These are phyloP conservation scores for Xiphydria camelus DNA, from an alignment of 2,888 invertebrate species.

Conservation along the genomic window DNA sequence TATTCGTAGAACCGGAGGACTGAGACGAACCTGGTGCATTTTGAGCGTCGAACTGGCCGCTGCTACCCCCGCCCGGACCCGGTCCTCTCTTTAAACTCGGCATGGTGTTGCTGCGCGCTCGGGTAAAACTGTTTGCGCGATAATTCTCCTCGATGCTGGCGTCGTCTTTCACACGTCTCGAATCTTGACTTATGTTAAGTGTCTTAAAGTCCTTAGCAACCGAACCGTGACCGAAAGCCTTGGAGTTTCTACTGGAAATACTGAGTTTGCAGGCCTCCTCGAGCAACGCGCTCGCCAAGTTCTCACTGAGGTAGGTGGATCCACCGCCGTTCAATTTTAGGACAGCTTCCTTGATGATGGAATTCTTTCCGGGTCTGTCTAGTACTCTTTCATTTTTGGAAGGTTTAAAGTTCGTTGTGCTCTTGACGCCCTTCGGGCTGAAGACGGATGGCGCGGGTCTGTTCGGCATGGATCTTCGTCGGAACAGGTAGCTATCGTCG, in stretches of 20 bases:
- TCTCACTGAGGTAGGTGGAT: slow-evolving; percentile 37
- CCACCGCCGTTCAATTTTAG: slow-evolving; percentile 42
- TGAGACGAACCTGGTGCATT: slow-evolving; percentile 24
- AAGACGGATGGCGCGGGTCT: slow-evolving; percentile 30
- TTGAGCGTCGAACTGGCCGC: slow-evolving; percentile 13
- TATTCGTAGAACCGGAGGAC: slow-evolving; percentile 47
- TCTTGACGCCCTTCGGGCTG: slow-evolving; percentile 43
- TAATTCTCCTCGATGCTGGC: slow-evolving; percentile 40
- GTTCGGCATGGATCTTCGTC: slow-evolving; percentile 39
- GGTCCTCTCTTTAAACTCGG: slow-evolving; percentile 50
- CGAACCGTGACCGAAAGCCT: slow-evolving; percentile 47
- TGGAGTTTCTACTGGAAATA: slow-evolving; percentile 37
- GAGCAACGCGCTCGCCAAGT: slow-evolving; percentile 34
- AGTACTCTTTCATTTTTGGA: slow-evolving; percentile 41
- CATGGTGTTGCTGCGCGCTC: slow-evolving; percentile 54
- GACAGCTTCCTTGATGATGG: slow-evolving; percentile 50
- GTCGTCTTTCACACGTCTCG: slow-evolving; percentile 46
- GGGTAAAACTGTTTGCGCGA: slow-evolving; percentile 45
- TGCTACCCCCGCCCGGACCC: slow-evolving; percentile 45
- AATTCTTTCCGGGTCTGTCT: slow-evolving; percentile 41
- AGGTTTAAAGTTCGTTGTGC: slow-evolving; percentile 50
- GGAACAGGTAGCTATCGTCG: slow-evolving; percentile 37
- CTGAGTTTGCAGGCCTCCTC: slow-evolving; percentile 45
- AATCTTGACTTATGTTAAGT: slow-evolving; percentile 41
- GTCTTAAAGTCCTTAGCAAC: slow-evolving; percentile 51